phyloP scores from a whole-genome alignment of 2,113 vertebrate species.

The Daphoenositta chrysoptera region DNA sequence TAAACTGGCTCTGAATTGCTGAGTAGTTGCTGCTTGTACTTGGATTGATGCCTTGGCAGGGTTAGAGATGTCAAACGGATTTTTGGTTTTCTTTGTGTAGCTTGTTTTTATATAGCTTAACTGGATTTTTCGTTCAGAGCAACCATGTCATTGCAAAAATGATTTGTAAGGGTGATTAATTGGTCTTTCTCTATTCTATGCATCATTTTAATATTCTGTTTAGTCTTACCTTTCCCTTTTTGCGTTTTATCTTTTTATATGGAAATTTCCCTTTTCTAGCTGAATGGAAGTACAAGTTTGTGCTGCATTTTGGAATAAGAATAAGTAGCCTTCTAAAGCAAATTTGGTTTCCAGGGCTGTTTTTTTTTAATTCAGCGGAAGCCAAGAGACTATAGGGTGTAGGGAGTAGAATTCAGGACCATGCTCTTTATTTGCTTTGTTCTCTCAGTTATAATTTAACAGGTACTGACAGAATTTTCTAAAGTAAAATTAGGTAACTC shows the following conservation, averaged over 20 bases:
- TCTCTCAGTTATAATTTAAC: not conserved
- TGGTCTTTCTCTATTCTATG: slow-evolving; percentile 4
- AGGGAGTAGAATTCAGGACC: not conserved
- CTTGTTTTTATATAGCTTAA: slow-evolving; percentile 59
- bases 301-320: slow-evolving; percentile 25
- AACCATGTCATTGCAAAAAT: slow-evolving; percentile 49
- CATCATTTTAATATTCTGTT: slow-evolving; percentile 12
- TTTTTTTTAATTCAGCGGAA: not conserved
- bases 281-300: slow-evolving; percentile 32
- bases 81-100: slow-evolving; percentile 61
- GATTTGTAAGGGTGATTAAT: slow-evolving; percentile 33
- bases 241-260: slow-evolving; percentile 14
- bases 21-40: slow-evolving; percentile 15
- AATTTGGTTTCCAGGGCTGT: slow-evolving; percentile 30
- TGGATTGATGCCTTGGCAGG: slow-evolving; percentile 51
- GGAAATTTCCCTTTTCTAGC: slow-evolving; percentile 23
- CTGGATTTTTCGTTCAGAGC: slow-evolving; percentile 48
- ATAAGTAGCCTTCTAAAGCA: slow-evolving; percentile 42
- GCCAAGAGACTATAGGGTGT: not conserved
- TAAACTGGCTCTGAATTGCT: not conserved
- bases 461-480: not conserved
- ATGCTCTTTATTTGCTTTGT: not conserved
- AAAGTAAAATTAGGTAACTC: not conserved
- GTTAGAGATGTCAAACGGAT: slow-evolving; percentile 50
- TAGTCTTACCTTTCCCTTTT: slow-evolving; percentile 19